Conservation (phyloP, 2,797 vertebrate species). For the Danio aesculapii region DNA sequence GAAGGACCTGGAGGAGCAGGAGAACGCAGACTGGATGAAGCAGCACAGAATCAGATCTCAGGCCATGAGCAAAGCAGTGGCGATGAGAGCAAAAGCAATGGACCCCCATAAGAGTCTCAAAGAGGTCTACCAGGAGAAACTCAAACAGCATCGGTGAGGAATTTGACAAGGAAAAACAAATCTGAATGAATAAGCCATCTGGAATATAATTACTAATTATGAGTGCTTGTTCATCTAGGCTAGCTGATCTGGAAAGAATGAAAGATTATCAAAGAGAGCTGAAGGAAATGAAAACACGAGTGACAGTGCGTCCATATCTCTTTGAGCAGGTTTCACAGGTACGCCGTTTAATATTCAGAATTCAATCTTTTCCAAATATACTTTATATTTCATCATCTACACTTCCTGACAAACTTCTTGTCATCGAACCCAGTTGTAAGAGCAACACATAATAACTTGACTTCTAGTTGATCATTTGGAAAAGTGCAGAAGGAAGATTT, state of each 20-base stretch:
- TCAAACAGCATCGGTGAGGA: slow-evolving; percentile 85
- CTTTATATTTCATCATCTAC: background rate
- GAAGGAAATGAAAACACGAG: slow-evolving; percentile 87
- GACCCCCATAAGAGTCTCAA: slow-evolving; percentile 90
- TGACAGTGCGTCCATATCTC: slow-evolving; percentile 88
- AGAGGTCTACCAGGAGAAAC: slow-evolving; percentile 84
- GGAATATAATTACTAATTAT: slow-evolving; percentile 28
- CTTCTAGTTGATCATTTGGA: too few species aligned
- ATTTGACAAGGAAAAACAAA: background rate
- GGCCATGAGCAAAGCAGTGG: slow-evolving; percentile 83
- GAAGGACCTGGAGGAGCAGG: slow-evolving; percentile 78
- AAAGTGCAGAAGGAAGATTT: too few species aligned
- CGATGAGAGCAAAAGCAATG: slow-evolving; percentile 86
- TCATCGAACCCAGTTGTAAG: too few species aligned
- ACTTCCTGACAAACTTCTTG: too few species aligned
- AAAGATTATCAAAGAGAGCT: slow-evolving; percentile 90
- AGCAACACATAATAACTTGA: too few species aligned
- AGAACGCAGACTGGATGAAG: slow-evolving; percentile 83
- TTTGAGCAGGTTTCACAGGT: slow-evolving; percentile 94
- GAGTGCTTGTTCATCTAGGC: slow-evolving; percentile 76
- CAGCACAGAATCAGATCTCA: slow-evolving; percentile 83
- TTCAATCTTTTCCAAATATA: background rate
- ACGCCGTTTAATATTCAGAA: slow-evolving; percentile 51
- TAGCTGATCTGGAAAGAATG: slow-evolving; percentile 84
- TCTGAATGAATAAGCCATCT: background rate